Conservation (phyloP, 2,888 invertebrate species). For the Macropis europaea region DNA sequence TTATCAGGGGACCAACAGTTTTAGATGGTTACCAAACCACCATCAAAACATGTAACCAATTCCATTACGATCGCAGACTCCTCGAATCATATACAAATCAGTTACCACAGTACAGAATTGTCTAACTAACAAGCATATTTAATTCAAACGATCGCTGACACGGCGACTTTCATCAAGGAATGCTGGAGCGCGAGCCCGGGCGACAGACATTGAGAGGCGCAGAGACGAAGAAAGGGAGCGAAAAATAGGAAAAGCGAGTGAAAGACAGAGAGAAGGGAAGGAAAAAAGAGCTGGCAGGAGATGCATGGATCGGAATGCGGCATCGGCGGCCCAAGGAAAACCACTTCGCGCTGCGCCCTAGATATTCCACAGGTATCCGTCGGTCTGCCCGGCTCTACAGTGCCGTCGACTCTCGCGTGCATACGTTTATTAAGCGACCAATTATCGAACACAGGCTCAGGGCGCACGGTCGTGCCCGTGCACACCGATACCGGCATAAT, state of each 20-base stretch:
- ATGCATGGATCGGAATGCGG: slow-evolving; percentile 75
- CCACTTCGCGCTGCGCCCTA: slow-evolving; percentile 74
- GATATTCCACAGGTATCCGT: slow-evolving; percentile 62
- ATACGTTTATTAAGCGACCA: slow-evolving; percentile 15
- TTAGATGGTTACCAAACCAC: too few species aligned
- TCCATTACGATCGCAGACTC: too few species aligned
- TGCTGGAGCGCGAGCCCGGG: too few species aligned
- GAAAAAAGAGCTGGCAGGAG: slow-evolving; percentile 56
- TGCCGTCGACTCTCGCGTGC: slow-evolving; percentile 7
- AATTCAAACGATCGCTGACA: too few species aligned
- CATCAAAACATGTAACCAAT: too few species aligned
- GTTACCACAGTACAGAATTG: too few species aligned
- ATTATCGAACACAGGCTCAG: slow-evolving; percentile 16
- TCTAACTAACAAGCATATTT: too few species aligned
- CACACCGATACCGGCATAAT: neutral
- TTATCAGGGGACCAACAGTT: too few species aligned
- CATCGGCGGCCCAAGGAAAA: slow-evolving; percentile 75
- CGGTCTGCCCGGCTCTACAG: slow-evolving; percentile 15
- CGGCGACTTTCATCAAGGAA: too few species aligned
- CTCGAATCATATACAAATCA: too few species aligned
- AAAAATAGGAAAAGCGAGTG: slow-evolving; percentile 16
- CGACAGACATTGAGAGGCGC: too few species aligned
- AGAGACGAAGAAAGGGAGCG: neutral
- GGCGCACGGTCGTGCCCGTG: neutral
- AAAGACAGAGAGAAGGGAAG: slow-evolving; percentile 35